Evolutionary conservation across 2,113 vertebrate genomes (phyloP).

Genomic region (Apodemus speciosus): DNA sequence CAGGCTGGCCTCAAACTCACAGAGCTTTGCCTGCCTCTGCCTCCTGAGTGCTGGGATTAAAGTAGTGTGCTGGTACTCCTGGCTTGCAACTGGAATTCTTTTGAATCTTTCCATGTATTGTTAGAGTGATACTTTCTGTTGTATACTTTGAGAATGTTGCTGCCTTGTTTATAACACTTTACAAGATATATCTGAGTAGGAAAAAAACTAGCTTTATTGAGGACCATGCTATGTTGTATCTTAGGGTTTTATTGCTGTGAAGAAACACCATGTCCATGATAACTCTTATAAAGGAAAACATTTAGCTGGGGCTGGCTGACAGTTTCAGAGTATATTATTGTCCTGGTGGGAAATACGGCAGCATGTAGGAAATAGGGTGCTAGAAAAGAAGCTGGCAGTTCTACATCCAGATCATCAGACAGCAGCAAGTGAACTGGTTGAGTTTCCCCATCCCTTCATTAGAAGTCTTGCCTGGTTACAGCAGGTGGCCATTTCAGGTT

Average conservation of each 20-base stretch:
- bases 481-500: no score
- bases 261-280: background rate
- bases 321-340: no score
- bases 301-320: no score
- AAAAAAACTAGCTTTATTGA: conserved; percentile 14
- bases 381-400: no score
- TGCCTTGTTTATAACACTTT: background rate
- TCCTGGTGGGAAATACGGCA: no score
- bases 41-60: no score
- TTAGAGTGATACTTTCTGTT: background rate
- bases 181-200: background rate
- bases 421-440: background rate
- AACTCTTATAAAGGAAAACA: background rate
- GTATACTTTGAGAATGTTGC: background rate
- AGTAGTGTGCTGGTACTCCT: no score
- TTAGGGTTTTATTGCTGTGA: background rate
- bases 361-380: no score
- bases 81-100: no score
- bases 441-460: background rate
- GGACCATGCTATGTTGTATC: background rate
- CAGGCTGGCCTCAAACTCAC: no score
- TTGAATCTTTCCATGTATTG: background rate
- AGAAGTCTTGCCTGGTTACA: no score
- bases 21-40: no score
- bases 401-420: background rate